Conservation (phyloP, 2,113 vertebrate genomes). For the Entelurus aequoreus region DNA sequence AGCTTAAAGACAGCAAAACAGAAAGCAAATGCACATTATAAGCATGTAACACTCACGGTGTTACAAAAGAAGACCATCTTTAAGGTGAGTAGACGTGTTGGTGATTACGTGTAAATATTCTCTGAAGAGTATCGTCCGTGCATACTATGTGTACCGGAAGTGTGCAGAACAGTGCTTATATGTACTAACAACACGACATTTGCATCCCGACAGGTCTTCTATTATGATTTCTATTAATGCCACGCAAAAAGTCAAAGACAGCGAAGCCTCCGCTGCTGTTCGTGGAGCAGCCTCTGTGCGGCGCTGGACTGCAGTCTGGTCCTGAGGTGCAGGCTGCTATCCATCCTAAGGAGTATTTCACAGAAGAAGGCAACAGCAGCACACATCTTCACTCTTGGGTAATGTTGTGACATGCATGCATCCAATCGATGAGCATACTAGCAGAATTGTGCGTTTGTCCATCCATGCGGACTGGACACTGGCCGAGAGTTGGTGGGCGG, state of each 20-base stretch:
- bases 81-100: not conserved
- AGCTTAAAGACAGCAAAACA: not conserved
- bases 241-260: conserved; percentile 73
- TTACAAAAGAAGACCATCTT: not conserved
- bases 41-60: not conserved
- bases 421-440: not conserved
- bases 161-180: not conserved
- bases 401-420: conserved; percentile 4
- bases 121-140: not conserved
- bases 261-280: conserved; percentile 77
- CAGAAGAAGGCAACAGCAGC: conserved; percentile 57
- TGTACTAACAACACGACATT: not conserved
- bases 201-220: conserved; percentile 2
- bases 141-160: not conserved
- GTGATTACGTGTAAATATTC: not conserved
- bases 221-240: conserved; percentile 76
- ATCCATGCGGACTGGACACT: no score
- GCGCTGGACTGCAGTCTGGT: conserved; percentile 62
- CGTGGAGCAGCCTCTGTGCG: conserved; percentile 72
- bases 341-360: conserved; percentile 70
- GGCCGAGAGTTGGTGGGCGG: no score
- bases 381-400: conserved; percentile 58
- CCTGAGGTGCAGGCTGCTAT: conserved; percentile 47
- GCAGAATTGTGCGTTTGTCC: not conserved
- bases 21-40: not conserved